Conservation (phyloP, 2,888 invertebrate species). For the Altica lythri region DNA sequence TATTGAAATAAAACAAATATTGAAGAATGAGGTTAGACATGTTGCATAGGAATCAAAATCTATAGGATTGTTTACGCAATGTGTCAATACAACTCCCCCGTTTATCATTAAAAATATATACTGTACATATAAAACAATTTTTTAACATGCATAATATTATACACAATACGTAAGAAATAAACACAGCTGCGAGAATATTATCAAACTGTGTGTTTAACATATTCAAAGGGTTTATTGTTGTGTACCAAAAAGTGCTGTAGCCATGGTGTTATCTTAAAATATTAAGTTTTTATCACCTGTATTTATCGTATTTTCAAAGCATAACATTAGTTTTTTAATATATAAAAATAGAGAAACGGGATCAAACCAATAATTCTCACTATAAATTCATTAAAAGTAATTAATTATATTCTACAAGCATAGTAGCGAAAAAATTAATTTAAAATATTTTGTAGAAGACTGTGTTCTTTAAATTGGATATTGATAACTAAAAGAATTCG, state of each 20-base stretch:
- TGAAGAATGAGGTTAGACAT: background rate
- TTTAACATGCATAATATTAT: conserved; percentile 35
- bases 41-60: background rate
- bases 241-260: conserved; percentile 22
- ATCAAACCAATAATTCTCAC: too few species aligned
- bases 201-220: conserved; percentile 30
- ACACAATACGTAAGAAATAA: conserved; percentile 32
- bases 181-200: conserved; percentile 36
- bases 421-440: too few species aligned
- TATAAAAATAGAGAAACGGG: too few species aligned
- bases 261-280: conserved; percentile 21
- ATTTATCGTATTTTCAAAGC: too few species aligned
- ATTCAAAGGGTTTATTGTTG: conserved; percentile 34
- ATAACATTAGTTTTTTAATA: too few species aligned
- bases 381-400: too few species aligned
- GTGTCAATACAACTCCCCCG: conserved; percentile 32
- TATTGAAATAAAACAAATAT: background rate
- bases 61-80: conserved; percentile 22
- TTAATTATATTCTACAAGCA: too few species aligned
- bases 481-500: too few species aligned
- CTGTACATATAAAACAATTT: conserved; percentile 33
- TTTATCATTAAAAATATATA: conserved; percentile 30
- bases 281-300: conserved; percentile 15
- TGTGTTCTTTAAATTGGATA: too few species aligned
- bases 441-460: too few species aligned